Percentiles rank a stretch among this genome's conserved stretches.
phyloP scores from a whole-genome alignment of 2,113 vertebrate species.

The Xiphias gladius region DNA sequence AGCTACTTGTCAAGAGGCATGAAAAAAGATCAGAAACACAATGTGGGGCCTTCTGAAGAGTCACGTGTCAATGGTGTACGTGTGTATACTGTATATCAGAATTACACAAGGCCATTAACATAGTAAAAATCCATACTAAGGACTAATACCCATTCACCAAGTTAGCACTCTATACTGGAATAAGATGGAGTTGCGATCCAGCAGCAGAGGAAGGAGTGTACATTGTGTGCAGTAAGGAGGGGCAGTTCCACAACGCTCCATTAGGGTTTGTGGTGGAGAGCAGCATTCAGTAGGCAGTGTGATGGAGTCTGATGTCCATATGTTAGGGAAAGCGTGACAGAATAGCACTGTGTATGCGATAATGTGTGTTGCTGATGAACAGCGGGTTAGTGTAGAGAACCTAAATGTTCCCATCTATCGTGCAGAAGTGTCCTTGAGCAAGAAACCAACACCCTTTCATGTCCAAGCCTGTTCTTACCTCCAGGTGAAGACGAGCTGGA shows the following conservation, averaged over 20 bases:
- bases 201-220: constrained; percentile 9
- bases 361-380: constrained; percentile 23
- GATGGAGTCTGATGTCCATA: constrained; percentile 53
- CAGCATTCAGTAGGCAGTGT: constrained; percentile 49
- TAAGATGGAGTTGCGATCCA: constrained; percentile 3
- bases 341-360: constrained; percentile 21
- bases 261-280: constrained; percentile 66
- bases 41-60: constrained; percentile 48
- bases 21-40: constrained; percentile 48
- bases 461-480: background rate
- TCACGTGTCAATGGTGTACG: constrained; percentile 59
- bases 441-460: background rate
- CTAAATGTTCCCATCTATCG: background rate
- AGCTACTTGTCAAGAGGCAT: constrained; percentile 57
- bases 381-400: background rate
- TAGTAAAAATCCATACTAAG: background rate
- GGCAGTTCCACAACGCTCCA: constrained; percentile 52
- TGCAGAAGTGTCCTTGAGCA: background rate
- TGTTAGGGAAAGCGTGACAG: constrained; percentile 34
- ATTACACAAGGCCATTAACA: constrained; percentile 28
- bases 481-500: background rate
- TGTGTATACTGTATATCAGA: constrained; percentile 7
- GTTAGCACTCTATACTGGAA: background rate
- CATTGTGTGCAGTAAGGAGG: constrained; percentile 42
- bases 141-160: background rate